Percentiles rank a stretch among this genome's conserved stretches.
These are phyloP conservation scores for Euplagia quadripunctaria DNA, from an alignment of 2,888 invertebrate genomes.

Conservation along the genomic window DNA sequence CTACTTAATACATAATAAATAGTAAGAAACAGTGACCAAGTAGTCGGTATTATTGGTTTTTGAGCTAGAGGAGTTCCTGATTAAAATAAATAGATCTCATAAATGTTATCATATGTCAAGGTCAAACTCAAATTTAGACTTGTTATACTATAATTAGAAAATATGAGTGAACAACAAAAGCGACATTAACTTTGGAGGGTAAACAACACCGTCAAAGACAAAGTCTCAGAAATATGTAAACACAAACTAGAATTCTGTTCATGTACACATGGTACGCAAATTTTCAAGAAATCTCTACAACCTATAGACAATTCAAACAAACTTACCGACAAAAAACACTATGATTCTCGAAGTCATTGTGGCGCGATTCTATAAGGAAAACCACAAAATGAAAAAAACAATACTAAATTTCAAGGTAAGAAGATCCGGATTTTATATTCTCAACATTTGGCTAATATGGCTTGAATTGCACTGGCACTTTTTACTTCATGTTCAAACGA, in stretches of 20 bases:
- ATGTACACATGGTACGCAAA: background rate
- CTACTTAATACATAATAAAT: background rate
- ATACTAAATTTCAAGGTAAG: slow-evolving; percentile 63
- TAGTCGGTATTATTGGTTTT: background rate
- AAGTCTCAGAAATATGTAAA: slow-evolving; percentile 4
- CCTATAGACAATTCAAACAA: slow-evolving; percentile 38
- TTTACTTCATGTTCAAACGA: slow-evolving; percentile 38
- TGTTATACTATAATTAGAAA: background rate
- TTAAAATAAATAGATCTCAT: background rate
- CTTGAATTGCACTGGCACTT: slow-evolving; percentile 33
- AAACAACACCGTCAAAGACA: slow-evolving; percentile 20
- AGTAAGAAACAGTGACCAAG: background rate
- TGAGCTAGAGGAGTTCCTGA: background rate
- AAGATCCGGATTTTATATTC: slow-evolving; percentile 46
- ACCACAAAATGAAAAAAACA: slow-evolving; percentile 56
- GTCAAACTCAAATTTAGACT: background rate
- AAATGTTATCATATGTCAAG: slow-evolving; percentile 7
- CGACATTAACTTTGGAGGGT: slow-evolving; percentile 46
- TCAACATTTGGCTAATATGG: slow-evolving; percentile 48
- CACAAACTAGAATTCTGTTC: slow-evolving; percentile 17
- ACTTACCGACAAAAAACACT: slow-evolving; percentile 79
- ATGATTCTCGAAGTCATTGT: slow-evolving; percentile 70
- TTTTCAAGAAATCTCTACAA: slow-evolving; percentile 7
- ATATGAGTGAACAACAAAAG: slow-evolving; percentile 27
- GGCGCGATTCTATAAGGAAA: slow-evolving; percentile 69